Percentiles rank a stretch among this genome's conserved stretches.
phyloP scores from a whole-genome alignment of 2,797 vertebrate genomes.

The Apodemus agrarius region DNA sequence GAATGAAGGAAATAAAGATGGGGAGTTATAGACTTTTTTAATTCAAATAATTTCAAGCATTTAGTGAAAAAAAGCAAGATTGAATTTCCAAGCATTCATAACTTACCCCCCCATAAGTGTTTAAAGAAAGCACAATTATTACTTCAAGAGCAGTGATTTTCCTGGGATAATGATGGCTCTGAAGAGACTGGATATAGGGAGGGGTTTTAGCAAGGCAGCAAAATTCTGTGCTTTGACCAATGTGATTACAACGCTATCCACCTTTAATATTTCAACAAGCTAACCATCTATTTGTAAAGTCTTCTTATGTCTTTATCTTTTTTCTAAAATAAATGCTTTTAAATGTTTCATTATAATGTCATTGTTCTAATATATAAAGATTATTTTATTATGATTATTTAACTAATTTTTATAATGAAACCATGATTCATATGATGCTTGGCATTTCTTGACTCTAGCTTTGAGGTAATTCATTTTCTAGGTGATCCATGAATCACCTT shows the following conservation, averaged over 20 bases:
- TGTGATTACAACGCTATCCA: neutral
- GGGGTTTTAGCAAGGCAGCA: neutral
- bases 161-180: neutral
- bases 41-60: neutral
- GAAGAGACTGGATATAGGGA: neutral
- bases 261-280: neutral
- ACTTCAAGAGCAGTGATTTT: neutral
- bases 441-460: neutral
- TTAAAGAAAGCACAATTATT: neutral
- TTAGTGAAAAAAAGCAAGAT: neutral
- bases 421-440: neutral
- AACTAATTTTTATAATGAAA: conserved; percentile 17
- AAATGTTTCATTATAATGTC: neutral
- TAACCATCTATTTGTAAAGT: neutral
- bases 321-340: neutral
- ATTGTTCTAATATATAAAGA: neutral
- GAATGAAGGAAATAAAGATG: neutral
- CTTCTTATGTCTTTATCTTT: neutral
- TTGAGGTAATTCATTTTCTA: neutral
- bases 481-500: neutral
- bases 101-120: neutral
- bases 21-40: neutral
- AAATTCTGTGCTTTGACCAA: neutral
- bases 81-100: neutral
- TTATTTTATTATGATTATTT: neutral